Conservation (phyloP, 2,888 invertebrate species). For the Athrips mouffetella region DNA sequence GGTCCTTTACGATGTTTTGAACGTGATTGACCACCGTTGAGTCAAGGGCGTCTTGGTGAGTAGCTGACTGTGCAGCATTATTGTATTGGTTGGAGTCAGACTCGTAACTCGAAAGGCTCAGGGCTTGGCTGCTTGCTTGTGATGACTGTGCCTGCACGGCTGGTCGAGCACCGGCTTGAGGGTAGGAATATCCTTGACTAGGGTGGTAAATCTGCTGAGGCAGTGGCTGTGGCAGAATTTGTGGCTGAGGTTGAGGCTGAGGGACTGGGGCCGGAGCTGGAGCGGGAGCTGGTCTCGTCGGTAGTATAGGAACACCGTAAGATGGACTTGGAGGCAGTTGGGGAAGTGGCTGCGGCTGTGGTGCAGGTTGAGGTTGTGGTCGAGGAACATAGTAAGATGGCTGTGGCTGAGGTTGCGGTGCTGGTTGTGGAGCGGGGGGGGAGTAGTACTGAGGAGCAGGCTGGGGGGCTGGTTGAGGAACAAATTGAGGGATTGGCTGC, state of each 20-base stretch:
- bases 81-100: slow-evolving; percentile 63
- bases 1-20: slow-evolving; percentile 60
- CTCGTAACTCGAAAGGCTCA: slow-evolving; percentile 56
- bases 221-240: slow-evolving; percentile 11
- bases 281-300: slow-evolving; percentile 1
- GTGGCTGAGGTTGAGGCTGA: slow-evolving; percentile 10
- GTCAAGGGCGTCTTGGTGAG: slow-evolving; percentile 54
- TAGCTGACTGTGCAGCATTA: slow-evolving; percentile 38
- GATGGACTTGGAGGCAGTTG: slow-evolving; percentile 15
- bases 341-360: slow-evolving; percentile 17
- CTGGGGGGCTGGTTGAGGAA: slow-evolving; percentile 29
- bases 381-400: slow-evolving; percentile 23
- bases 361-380: slow-evolving; percentile 24
- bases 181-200: slow-evolving; percentile 31
- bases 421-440: slow-evolving; percentile 28
- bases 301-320: slow-evolving; percentile 8
- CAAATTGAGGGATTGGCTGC: slow-evolving; percentile 22
- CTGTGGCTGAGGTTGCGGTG: slow-evolving; percentile 28
- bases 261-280: slow-evolving; percentile 16
- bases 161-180: slow-evolving; percentile 27
- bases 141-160: slow-evolving; percentile 25
- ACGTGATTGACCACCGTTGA: slow-evolving; percentile 55
- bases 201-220: slow-evolving; percentile 10
- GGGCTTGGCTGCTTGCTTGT: slow-evolving; percentile 21
- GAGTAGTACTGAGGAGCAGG: slow-evolving; percentile 19